Conservation (phyloP, 2,113 vertebrate species). For the Monopterus albus region DNA sequence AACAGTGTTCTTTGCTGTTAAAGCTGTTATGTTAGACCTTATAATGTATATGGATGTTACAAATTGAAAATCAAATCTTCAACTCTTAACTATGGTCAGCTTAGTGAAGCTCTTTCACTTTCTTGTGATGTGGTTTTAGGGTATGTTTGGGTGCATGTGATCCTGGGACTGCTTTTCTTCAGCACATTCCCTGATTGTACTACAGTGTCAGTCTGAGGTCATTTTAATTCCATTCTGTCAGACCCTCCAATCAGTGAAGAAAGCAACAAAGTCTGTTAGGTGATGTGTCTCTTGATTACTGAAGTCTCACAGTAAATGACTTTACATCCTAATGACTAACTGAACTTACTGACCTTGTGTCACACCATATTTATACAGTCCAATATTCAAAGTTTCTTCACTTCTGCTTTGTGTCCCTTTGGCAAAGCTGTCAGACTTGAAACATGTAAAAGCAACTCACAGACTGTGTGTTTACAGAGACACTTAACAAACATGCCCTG, state of each 20-base stretch:
- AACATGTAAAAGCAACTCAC: conserved; percentile 10
- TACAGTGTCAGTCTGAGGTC: background rate
- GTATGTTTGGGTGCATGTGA: too few relatives aligned
- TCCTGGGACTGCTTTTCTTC: too few relatives aligned
- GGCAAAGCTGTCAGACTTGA: conserved; percentile 3
- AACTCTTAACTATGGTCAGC: too few relatives aligned
- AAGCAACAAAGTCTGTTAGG: background rate
- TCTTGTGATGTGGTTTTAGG: too few relatives aligned
- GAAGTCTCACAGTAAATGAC: conserved; percentile 1
- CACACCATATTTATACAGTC: background rate
- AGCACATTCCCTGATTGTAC: background rate
- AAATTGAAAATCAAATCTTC: too few relatives aligned
- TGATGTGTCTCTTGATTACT: conserved; percentile 15
- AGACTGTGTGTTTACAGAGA: too few relatives aligned
- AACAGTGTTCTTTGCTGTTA: conserved; percentile 2
- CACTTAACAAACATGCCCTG: conserved; percentile 7
- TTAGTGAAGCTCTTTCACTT: too few relatives aligned
- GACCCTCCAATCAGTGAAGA: background rate
- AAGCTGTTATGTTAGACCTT: too few relatives aligned
- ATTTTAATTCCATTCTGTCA: conserved; percentile 24
- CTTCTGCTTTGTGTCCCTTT: conserved; percentile 21
- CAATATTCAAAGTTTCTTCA: conserved; percentile 31
- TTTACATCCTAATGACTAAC: background rate
- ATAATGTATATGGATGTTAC: too few relatives aligned
- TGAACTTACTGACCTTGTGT: background rate